Conservation (phyloP, 2,797 vertebrate species). For the Adrianichthys oophorus region DNA sequence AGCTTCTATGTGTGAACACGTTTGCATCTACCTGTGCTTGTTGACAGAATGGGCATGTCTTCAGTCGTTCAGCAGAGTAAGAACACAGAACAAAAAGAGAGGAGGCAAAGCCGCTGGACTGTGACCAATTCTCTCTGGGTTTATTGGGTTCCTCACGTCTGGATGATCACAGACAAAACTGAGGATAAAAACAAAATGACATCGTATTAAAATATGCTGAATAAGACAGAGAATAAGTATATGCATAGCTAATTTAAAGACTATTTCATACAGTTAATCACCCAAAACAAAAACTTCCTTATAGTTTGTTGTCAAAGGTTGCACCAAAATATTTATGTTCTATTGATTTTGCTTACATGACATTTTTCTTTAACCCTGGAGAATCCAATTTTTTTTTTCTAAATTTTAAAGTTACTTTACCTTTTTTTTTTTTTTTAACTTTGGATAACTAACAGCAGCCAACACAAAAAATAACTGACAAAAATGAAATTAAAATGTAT, state of each 20-base stretch:
- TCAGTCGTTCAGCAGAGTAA: conserved; percentile 48
- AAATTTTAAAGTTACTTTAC: no score
- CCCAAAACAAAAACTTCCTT: neutral
- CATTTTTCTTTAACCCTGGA: no score
- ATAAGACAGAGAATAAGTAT: no score
- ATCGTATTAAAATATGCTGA: no score
- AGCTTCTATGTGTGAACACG: neutral
- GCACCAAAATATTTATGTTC: conserved; percentile 1
- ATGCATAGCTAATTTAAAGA: no score
- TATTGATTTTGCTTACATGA: neutral
- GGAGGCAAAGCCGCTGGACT: conserved; percentile 1
- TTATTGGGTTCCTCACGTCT: conserved; percentile 12
- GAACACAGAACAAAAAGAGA: conserved; percentile 16
- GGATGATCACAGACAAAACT: conserved; percentile 14
- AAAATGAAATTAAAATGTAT: no score
- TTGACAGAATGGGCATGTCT: conserved; percentile 65
- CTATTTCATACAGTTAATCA: neutral
- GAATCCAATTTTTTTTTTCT: no score
- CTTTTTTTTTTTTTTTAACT: no score
- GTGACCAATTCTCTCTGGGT: conserved; percentile 12
- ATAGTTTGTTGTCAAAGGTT: neutral
- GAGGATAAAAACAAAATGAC: conserved; percentile 1
- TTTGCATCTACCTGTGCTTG: conserved; percentile 60
- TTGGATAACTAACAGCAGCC: no score
- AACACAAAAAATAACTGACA: no score